phyloP scores from a whole-genome alignment of 2,113 vertebrate species.

The Silurus glanis region DNA sequence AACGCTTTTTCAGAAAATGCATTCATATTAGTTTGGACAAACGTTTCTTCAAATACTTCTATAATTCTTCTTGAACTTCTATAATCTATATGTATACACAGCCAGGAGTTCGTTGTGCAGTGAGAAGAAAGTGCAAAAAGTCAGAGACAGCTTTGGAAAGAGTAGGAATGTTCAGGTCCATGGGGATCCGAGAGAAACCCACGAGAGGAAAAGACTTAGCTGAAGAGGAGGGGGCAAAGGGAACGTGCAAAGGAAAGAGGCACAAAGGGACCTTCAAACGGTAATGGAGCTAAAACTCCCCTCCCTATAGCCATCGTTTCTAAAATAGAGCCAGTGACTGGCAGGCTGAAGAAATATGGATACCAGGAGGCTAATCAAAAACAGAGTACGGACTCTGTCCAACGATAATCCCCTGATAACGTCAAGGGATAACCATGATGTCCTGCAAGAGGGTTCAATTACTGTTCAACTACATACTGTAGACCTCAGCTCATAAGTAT shows the following conservation, averaged over 20 bases:
- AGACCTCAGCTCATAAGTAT: neutral
- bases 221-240: constrained; percentile 51
- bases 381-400: constrained; percentile 22
- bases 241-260: constrained; percentile 33
- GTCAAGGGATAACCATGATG: constrained; percentile 2
- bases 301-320: constrained; percentile 43
- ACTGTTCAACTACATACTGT: constrained; percentile 14
- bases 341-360: constrained; percentile 2
- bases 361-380: constrained; percentile 34
- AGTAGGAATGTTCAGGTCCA: constrained; percentile 67
- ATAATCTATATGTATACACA: too few species aligned
- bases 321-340: constrained; percentile 31
- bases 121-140: constrained; percentile 62
- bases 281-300: constrained; percentile 28
- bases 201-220: constrained; percentile 39
- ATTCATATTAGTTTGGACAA: neutral
- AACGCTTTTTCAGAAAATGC: neutral
- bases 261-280: constrained; percentile 24
- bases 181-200: constrained; percentile 60
- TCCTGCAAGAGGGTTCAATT: constrained; percentile 9
- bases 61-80: neutral
- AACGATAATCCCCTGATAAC: constrained; percentile 20
- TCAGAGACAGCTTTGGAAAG: constrained; percentile 67
- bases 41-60: neutral
- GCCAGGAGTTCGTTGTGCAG: constrained; percentile 40